Evolutionary conservation across 2,113 vertebrate species (phyloP).

Genomic region (Hypanus sabinus): DNA sequence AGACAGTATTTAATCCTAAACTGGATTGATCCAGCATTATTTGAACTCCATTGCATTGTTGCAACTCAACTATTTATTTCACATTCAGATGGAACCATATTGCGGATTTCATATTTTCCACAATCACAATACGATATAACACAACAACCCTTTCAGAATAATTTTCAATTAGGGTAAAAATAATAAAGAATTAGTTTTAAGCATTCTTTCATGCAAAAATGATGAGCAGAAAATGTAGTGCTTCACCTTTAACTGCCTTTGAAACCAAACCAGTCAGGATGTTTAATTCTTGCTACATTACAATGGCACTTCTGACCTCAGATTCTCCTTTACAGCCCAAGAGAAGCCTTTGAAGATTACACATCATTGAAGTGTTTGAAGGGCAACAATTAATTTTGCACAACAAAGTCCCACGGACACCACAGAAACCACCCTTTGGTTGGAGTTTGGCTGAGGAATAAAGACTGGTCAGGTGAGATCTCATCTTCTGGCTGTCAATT

Average conservation of each 20-base stretch:
- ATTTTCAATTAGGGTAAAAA: background rate
- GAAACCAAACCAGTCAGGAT: background rate
- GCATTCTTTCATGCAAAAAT: background rate
- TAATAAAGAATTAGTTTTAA: background rate
- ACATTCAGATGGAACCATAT: background rate
- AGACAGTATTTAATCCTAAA: constrained; percentile 1
- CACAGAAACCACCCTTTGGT: no score
- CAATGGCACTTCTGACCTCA: no score
- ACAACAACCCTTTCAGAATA: background rate
- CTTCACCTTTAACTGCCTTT: no score
- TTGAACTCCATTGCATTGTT: background rate
- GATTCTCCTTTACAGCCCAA: no score
- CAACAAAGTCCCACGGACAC: no score
- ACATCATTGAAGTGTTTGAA: no score
- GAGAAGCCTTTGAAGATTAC: no score
- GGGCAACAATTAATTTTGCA: no score
- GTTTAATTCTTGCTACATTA: background rate
- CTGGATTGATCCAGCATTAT: background rate
- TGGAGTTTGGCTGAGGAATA: no score
- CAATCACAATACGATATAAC: background rate
- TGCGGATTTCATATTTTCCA: no score
- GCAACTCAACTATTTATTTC: background rate
- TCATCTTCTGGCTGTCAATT: no score
- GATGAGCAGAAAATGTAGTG: background rate
- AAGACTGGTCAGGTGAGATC: no score